Percentiles rank a stretch among this genome's conserved stretches.
These are phyloP conservation scores for Cantharis flavilabris DNA, from an alignment of 2,888 invertebrate species.

Conservation along the genomic window DNA sequence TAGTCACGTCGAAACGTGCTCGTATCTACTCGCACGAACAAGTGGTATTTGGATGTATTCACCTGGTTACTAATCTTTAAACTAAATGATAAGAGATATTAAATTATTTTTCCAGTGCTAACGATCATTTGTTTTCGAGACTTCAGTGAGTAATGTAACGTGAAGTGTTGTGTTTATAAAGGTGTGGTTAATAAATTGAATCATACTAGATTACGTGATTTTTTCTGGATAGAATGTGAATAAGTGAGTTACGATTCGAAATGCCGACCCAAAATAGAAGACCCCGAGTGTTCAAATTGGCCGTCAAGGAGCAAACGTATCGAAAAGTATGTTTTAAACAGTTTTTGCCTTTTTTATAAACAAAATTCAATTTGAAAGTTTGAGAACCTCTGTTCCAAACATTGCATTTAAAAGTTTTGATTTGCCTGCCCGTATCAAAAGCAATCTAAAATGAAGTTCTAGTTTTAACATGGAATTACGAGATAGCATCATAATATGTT, in stretches of 20 bases:
- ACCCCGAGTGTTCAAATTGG: constrained; percentile 36
- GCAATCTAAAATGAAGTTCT: not conserved
- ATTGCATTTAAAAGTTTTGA: not conserved
- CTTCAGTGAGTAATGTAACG: not conserved
- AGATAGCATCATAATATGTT: not conserved
- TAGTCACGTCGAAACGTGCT: not conserved
- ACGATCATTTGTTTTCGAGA: not conserved
- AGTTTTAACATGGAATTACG: not conserved
- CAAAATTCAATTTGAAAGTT: not conserved
- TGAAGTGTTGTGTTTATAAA: not conserved
- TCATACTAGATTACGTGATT: not conserved
- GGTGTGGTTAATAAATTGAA: not conserved
- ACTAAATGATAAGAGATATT: constrained; percentile 1
- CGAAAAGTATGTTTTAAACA: constrained; percentile 40
- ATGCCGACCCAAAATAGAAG: not conserved
- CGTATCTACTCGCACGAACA: not conserved
- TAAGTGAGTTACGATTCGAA: not conserved
- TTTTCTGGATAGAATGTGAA: not conserved
- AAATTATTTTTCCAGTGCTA: not conserved
- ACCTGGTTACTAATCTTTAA: constrained; percentile 1
- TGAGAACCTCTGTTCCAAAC: not conserved
- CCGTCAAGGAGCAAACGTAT: constrained; percentile 42
- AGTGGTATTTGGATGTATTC: not conserved
- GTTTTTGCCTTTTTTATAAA: not conserved
- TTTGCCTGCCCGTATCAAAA: not conserved